Evolutionary conservation across 2,113 vertebrate species (phyloP), one percentile per base, ranked within the genome.

Genomic region (Platycercus adscitus): DNA sequence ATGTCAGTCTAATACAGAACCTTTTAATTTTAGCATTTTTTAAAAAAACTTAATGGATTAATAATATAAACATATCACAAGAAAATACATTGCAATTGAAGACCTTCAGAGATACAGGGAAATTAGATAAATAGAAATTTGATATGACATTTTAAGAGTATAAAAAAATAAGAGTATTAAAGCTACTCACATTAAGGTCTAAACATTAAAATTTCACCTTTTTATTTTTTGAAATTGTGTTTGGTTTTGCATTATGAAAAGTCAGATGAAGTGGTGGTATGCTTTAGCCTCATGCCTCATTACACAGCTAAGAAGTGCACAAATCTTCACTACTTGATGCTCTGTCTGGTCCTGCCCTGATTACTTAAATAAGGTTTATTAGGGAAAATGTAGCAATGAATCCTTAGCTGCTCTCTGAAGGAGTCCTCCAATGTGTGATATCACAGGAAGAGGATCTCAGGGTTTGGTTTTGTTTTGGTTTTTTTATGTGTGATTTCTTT

Each of bases 301-400:
- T 91, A 46, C 53, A 76, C 43, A 86, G 20, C 2, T 61, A 76
- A 89, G 50, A 43, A 63, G 63, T 56, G 61, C 25, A 76, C 60
- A 90, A 95, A 86, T 88, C 68, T 91, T 14, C 75, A 81, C 21
- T 78, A 68, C 23, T 35, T 84, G 33, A 55, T 70, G 9, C 15
- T 83, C 28, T 86, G 28, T 31, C 66, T 90, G 50, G 56, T 73
- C 31, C 88, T 72, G 35, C 37, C 72, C n/a, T 92, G 41, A 37
- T 82, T 94, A n/a, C 28, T 82, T 91, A 93, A 95, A 82, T 75
- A 91, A 91, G 19, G 46, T 80, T 94, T 93, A 77, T 75, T 89
- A 78, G 16, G 13, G 60, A 50, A 87, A 65, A 23, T 65, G 10
- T 28, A 66, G 29, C 17, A 63, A 66, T 52, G 75, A 79, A 86